Percentiles rank a stretch among this genome's conserved stretches.
Conservation (phyloP, 2,888 invertebrate genomes). For the Lasius platythorax region DNA sequence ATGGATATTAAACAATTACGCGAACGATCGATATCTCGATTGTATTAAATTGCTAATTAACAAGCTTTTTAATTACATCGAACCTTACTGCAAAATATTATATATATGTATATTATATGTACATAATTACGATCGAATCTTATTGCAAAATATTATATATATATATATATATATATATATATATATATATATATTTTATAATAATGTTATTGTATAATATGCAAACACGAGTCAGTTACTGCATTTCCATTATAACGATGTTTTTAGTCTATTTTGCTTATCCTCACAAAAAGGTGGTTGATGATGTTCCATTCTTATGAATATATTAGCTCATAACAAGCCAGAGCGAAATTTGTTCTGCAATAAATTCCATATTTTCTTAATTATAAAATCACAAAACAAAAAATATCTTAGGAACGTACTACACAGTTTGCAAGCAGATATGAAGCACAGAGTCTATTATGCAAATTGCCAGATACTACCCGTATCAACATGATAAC, state of each 20-base stretch:
- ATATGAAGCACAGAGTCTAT: conserved; percentile 28
- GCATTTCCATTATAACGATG: not conserved
- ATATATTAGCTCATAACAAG: not conserved
- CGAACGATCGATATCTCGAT: not conserved
- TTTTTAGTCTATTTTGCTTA: not conserved
- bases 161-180: not conserved
- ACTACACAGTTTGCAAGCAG: conserved; percentile 23
- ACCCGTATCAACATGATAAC: conserved; percentile 59
- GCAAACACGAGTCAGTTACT: not conserved
- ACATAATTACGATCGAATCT: not conserved
- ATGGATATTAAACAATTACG: not conserved
- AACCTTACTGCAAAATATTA: no score
- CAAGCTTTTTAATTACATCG: not conserved
- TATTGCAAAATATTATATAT: not conserved
- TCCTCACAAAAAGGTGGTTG: not conserved
- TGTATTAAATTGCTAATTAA: conserved; percentile 15
- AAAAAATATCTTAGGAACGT: conserved; percentile 34
- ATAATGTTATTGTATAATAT: not conserved
- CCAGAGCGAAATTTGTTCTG: not conserved
- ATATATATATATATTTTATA: not conserved
- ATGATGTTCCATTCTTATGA: not conserved
- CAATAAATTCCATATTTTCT: conserved; percentile 10
- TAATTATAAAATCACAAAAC: not conserved
- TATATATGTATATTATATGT: no score
- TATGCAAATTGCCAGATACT: conserved; percentile 49